These are phyloP conservation scores for Galeruca laticollis DNA, from an alignment of 2,888 invertebrate species.

Conservation along the genomic window DNA sequence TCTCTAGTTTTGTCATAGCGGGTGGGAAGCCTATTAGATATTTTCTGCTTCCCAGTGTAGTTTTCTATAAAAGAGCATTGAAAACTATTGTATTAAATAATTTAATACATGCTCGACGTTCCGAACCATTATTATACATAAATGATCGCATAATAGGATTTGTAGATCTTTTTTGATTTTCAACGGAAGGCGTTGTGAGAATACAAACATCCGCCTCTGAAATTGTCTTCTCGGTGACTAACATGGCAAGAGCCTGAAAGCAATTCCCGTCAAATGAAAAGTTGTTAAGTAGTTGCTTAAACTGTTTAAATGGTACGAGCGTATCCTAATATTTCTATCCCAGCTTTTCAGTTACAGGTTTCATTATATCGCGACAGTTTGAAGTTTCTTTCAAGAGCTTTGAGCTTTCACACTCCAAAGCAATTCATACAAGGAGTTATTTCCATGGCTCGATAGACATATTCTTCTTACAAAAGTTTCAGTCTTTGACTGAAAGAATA, in stretches of 20 bases:
- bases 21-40: too few species aligned
- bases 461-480: neutral
- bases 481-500: too few species aligned
- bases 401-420: constrained; percentile 16
- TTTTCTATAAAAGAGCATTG: too few species aligned
- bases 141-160: too few species aligned
- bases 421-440: constrained; percentile 11
- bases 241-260: constrained; percentile 12
- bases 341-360: constrained; percentile 5
- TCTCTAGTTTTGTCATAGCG: too few species aligned
- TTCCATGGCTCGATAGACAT: neutral
- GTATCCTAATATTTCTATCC: constrained; percentile 19
- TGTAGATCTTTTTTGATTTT: too few species aligned
- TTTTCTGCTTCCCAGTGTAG: too few species aligned
- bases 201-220: neutral
- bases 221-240: neutral
- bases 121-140: too few species aligned
- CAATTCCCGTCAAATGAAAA: constrained; percentile 4
- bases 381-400: constrained; percentile 14
- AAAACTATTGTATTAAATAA: too few species aligned
- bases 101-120: too few species aligned
- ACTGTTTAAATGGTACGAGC: constrained; percentile 13
- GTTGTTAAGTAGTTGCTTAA: constrained; percentile 9
- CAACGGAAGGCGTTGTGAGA: neutral
- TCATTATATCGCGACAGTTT: constrained; percentile 12